A percentile compares a stretch with the other conserved stretches of the same genome.
Conservation (phyloP, 2,888 invertebrate genomes). For the Syrista parreyssii region DNA sequence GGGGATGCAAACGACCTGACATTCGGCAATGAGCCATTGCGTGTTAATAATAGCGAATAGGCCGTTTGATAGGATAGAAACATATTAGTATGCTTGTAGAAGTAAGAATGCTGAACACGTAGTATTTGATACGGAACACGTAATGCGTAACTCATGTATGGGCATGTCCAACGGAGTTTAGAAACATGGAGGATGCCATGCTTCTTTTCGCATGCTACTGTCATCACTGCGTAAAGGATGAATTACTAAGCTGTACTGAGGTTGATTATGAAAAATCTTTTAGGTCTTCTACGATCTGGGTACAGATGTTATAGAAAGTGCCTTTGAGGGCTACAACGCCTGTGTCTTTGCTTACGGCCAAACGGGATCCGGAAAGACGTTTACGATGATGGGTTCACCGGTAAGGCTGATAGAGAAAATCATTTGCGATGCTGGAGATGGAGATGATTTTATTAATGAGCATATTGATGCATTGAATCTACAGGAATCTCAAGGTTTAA, state of each 20-base stretch:
- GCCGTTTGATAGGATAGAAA: neutral
- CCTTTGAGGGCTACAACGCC: slow-evolving; percentile 88
- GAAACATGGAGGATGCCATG: neutral
- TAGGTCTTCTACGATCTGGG: slow-evolving; percentile 81
- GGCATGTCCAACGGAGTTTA: neutral
- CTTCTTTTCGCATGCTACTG: slow-evolving; percentile 27
- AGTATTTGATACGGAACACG: neutral
- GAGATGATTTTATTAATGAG: neutral
- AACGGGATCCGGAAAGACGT: slow-evolving; percentile 91
- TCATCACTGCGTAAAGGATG: neutral
- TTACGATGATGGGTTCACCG: slow-evolving; percentile 90
- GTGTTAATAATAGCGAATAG: neutral
- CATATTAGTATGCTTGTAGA: neutral
- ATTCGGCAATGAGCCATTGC: neutral
- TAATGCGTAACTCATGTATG: neutral
- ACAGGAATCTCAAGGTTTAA: slow-evolving; percentile 83
- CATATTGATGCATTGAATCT: neutral
- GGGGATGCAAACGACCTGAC: neutral
- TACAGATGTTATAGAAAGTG: slow-evolving; percentile 82
- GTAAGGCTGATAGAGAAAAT: slow-evolving; percentile 63
- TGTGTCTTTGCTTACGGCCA: slow-evolving; percentile 94
- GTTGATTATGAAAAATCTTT: slow-evolving; percentile 23
- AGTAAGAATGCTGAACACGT: neutral
- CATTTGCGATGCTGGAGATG: neutral
- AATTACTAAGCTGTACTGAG: neutral